phyloP scores from a whole-genome alignment of 2,113 vertebrate species.

The Hyla sarda region DNA sequence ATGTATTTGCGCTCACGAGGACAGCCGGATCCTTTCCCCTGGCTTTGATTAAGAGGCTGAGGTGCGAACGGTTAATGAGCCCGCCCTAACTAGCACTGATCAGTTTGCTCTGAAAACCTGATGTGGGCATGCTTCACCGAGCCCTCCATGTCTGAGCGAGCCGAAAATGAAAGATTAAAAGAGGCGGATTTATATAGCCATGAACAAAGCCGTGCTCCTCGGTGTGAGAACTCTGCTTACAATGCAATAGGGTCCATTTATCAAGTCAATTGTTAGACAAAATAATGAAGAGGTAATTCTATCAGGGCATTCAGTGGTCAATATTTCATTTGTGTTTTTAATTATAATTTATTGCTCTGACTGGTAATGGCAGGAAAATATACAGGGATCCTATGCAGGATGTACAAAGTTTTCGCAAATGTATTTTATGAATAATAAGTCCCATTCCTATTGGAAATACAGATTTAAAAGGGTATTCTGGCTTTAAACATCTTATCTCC shows the following conservation, averaged over 20 bases:
- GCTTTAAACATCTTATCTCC: too few relatives aligned
- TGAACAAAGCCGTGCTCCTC: slow-evolving; percentile 38
- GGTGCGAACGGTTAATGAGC: slow-evolving; percentile 51
- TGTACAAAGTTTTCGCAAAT: too few relatives aligned
- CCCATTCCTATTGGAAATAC: too few relatives aligned
- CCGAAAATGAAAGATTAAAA: slow-evolving; percentile 53
- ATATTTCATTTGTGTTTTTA: not conserved
- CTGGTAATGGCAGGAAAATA: too few relatives aligned
- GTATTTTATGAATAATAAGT: too few relatives aligned
- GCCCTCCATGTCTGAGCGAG: slow-evolving; percentile 26
- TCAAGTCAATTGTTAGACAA: slow-evolving; percentile 18
- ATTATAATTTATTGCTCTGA: not conserved
- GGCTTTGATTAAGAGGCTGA: slow-evolving; percentile 57
- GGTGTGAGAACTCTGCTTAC: not conserved
- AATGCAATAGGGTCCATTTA: slow-evolving; percentile 22
- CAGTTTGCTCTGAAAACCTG: slow-evolving; percentile 53
- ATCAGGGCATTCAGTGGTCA: not conserved
- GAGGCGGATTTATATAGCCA: slow-evolving; percentile 36
- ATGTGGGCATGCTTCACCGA: slow-evolving; percentile 45
- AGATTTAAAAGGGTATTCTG: too few relatives aligned
- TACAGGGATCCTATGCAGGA: too few relatives aligned
- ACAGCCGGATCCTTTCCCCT: slow-evolving; percentile 45
- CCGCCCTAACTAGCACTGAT: slow-evolving; percentile 48
- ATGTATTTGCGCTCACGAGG: slow-evolving; percentile 47
- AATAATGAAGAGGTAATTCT: slow-evolving; percentile 1